Evolutionary conservation across 2,888 invertebrate species (phyloP).

Genomic region (Watsonalla cultraria): DNA sequence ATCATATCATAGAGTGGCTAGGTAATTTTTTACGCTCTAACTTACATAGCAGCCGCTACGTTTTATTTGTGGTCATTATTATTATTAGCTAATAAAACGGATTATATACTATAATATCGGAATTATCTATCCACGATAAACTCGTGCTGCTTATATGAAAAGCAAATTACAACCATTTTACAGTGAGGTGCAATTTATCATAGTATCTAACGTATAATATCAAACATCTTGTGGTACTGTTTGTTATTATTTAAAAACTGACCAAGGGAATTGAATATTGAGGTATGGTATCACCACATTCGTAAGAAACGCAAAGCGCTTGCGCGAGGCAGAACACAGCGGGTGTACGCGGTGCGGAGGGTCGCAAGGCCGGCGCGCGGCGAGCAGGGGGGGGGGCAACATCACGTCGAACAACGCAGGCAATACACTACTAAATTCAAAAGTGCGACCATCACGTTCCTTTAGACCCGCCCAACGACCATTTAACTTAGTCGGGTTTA

Average conservation of each 20-base stretch:
- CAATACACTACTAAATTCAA: slow-evolving; percentile 54
- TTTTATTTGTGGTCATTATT: too few relatives aligned
- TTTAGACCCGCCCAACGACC: slow-evolving; percentile 14
- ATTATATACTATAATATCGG: too few relatives aligned
- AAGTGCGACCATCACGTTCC: slow-evolving; percentile 24
- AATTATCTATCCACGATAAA: too few relatives aligned
- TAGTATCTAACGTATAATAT: too few relatives aligned
- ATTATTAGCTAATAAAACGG: too few relatives aligned
- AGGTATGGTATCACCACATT: slow-evolving; percentile 56
- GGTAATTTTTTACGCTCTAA: too few relatives aligned
- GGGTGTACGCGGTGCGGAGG: slow-evolving; percentile 57
- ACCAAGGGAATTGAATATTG: not conserved
- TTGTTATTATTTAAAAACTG: not conserved
- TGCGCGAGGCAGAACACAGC: slow-evolving; percentile 52
- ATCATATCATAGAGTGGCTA: too few relatives aligned
- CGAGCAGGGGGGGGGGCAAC: slow-evolving; percentile 58
- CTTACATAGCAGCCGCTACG: too few relatives aligned
- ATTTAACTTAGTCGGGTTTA: slow-evolving; percentile 39
- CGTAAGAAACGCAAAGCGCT: slow-evolving; percentile 64
- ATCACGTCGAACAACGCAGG: slow-evolving; percentile 74
- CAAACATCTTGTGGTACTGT: not conserved
- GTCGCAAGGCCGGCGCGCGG: slow-evolving; percentile 71
- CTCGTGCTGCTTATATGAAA: slow-evolving; percentile 1
- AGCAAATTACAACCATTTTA: too few relatives aligned
- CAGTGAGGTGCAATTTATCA: too few relatives aligned